phyloP scores from a whole-genome alignment of 2,113 vertebrate species.

The Calonectris borealis region DNA sequence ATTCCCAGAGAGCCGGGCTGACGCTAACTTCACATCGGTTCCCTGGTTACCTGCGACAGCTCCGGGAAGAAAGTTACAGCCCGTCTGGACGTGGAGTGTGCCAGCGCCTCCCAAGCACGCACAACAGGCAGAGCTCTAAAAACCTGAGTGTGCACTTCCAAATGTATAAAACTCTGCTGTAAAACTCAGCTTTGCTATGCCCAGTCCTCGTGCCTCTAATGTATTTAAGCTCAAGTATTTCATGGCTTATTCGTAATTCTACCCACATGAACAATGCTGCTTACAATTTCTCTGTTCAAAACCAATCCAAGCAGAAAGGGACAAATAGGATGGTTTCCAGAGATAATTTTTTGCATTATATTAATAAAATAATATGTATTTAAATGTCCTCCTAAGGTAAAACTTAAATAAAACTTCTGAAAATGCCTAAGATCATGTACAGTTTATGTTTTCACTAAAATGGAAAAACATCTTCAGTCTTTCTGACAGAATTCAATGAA shows the following conservation, averaged over 20 bases:
- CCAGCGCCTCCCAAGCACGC: neutral
- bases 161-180: rapidly evolving
- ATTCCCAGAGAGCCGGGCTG: neutral
- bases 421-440: neutral
- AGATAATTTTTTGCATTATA: neutral
- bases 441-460: neutral
- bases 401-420: neutral
- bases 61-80: neutral
- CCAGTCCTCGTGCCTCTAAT: neutral
- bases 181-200: neutral
- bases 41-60: neutral
- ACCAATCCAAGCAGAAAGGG: neutral
- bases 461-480: neutral
- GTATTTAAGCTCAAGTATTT: neutral
- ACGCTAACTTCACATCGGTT: neutral
- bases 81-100: rapidly evolving
- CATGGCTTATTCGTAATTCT: neutral
- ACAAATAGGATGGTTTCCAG: neutral
- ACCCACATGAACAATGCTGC: neutral
- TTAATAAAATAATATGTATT: neutral
- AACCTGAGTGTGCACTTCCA: neutral
- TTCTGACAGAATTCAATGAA: neutral
- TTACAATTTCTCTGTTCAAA: neutral
- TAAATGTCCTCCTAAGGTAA: neutral
- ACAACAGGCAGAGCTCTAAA: neutral